These are phyloP conservation scores for Bovichtus diacanthus DNA, from an alignment of 2,797 vertebrate species.

Conservation along the genomic window DNA sequence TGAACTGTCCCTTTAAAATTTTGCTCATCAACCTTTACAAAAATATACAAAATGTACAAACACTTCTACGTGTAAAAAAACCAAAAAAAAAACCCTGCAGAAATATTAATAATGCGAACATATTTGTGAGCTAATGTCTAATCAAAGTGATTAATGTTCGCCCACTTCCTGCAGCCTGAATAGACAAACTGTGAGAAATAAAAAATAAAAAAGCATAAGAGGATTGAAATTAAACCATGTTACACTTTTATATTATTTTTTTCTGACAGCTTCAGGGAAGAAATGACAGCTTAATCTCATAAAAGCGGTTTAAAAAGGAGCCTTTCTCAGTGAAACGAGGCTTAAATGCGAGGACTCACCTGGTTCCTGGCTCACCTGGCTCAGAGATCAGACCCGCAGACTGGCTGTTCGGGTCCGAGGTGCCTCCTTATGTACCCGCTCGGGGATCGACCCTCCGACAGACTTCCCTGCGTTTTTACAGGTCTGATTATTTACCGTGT, in stretches of 20 bases:
- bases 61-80: background rate
- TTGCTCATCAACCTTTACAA: background rate
- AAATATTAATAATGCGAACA: background rate
- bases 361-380: no score
- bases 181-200: no score
- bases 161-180: no score
- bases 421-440: slow-evolving; percentile 65
- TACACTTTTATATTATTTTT: background rate
- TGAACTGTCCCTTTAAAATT: no score
- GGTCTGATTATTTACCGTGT: slow-evolving; percentile 70
- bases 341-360: no score
- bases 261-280: background rate
- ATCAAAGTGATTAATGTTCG: background rate
- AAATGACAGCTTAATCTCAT: background rate
- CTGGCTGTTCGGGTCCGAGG: background rate
- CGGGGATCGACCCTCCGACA: slow-evolving; percentile 64
- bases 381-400: slow-evolving; percentile 40
- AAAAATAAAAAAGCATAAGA: background rate
- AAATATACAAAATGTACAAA: background rate
- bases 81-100: background rate
- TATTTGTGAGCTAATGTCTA: background rate
- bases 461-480: slow-evolving; percentile 62
- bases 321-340: no score
- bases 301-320: no score
- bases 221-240: background rate